Conservation (phyloP, 2,113 vertebrate species). For the Prochilodus magdalenae region DNA sequence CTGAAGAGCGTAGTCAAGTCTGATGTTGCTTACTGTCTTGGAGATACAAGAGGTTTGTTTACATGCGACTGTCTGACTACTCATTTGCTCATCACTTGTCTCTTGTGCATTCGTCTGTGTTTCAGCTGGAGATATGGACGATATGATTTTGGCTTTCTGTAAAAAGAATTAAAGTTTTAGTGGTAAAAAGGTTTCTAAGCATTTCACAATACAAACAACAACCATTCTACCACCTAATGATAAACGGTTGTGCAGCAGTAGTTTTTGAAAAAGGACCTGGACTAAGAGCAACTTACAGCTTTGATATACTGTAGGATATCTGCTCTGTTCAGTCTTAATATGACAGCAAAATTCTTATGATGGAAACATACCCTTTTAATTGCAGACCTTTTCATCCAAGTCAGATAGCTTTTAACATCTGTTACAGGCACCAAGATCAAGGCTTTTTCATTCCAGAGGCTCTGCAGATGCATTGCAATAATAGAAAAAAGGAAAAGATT, state of each 20-base stretch:
- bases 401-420: constrained; percentile 59
- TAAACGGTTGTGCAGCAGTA: too few species aligned
- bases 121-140: not conserved
- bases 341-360: not conserved
- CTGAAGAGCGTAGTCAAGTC: constrained; percentile 73
- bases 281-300: too few species aligned
- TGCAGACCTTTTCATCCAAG: constrained; percentile 18
- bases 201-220: not conserved
- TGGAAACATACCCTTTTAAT: constrained; percentile 24
- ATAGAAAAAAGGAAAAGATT: not conserved
- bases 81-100: not conserved
- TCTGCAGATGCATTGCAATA: constrained; percentile 52
- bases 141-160: not conserved
- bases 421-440: constrained; percentile 61
- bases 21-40: not conserved
- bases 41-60: not conserved
- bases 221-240: too few species aligned
- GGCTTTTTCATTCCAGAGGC: constrained; percentile 52
- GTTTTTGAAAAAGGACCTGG: too few species aligned
- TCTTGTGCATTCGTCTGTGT: not conserved
- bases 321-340: not conserved
- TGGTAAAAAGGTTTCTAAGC: not conserved
- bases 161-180: not conserved
- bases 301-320: not conserved
- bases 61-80: not conserved